Evolutionary conservation across 2,888 invertebrate species (phyloP), one percentile per base, ranked within the genome.

Genomic region (Phaedon cochleariae): DNA sequence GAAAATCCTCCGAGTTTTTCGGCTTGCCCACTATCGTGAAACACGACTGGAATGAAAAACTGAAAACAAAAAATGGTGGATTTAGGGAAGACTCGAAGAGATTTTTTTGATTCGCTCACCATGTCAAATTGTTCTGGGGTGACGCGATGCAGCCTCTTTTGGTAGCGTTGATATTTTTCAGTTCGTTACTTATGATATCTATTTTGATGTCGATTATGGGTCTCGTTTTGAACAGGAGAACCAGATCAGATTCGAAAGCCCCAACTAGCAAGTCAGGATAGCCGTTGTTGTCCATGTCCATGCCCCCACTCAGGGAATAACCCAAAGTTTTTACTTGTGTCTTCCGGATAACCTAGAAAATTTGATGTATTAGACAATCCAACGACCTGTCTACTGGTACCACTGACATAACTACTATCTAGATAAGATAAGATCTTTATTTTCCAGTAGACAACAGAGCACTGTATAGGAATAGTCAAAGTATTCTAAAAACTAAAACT

Each of bases 261-360:
- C 95, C 96, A 20, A 97, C 90, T 57, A 96, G 86, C 64, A 98
- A 85, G 87, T 98, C 99, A 0, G 98, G 96, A 84, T 98, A 99
- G 2, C 94, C 93, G 84, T 99, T 99, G 49, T 87, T 87, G 84
- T 99, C 99, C 82, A 99, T 88, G 84, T 99, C 99, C 55, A 94
- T 85, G 26, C 97, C 96, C 45, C 97, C 98, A 55, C 95, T 93
- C 34, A 99, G 85, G 0, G 98, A 95, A 81, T 96, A 96, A 6
- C 99, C 99, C 77, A 99, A 96, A 0, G 95, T 95, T 73, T 83
- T 86, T 70, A 92, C 83, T 29, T 74, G 64, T 37, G 67, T 60
- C 20, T 75, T 62, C 62, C 74, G 57, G 68, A 83, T 77, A 54
- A 79, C 77, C 80, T 81, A 59, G 48, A 73, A 70, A 62, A n/a